phyloP scores from a whole-genome alignment of 2,888 invertebrate species.

The Chirona hameri region DNA sequence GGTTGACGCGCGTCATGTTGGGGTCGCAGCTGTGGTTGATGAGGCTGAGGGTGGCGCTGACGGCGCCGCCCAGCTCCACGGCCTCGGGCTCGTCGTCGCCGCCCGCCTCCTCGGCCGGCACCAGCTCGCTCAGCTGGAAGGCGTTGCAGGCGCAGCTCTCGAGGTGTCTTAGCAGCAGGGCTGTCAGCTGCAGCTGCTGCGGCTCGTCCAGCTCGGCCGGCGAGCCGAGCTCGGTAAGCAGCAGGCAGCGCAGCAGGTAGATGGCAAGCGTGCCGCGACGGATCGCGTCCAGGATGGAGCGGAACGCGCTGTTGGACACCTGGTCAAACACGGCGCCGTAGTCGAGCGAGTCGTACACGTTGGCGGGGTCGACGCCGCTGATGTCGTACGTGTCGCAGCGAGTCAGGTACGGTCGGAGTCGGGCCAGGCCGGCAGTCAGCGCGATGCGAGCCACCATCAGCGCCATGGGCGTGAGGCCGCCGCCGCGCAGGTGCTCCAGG shows the following conservation, averaged over 20 bases:
- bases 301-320: slow-evolving; percentile 33
- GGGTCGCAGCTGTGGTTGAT: slow-evolving; percentile 53
- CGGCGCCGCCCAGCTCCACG: slow-evolving; percentile 48
- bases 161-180: slow-evolving; percentile 48
- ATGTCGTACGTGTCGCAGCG: neutral
- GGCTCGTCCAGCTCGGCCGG: slow-evolving; percentile 33
- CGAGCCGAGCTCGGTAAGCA: slow-evolving; percentile 41
- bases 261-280: slow-evolving; percentile 47
- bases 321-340: slow-evolving; percentile 37
- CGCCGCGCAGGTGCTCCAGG: slow-evolving; percentile 37
- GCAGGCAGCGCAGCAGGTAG: slow-evolving; percentile 49
- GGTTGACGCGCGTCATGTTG: slow-evolving; percentile 49
- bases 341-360: slow-evolving; percentile 36
- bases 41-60: slow-evolving; percentile 51
- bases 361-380: slow-evolving; percentile 32
- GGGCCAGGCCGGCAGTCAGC: neutral
- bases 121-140: slow-evolving; percentile 50
- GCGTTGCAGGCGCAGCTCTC: slow-evolving; percentile 52
- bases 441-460: slow-evolving; percentile 36
- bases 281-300: slow-evolving; percentile 44
- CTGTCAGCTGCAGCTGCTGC: slow-evolving; percentile 43
- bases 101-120: slow-evolving; percentile 38
- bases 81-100: slow-evolving; percentile 42
- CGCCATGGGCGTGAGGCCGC: slow-evolving; percentile 36
- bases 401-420: neutral